Evolutionary conservation across 1,140 invertebrate genomes (phyloP).

Genomic region (Procambarus virginalis): DNA sequence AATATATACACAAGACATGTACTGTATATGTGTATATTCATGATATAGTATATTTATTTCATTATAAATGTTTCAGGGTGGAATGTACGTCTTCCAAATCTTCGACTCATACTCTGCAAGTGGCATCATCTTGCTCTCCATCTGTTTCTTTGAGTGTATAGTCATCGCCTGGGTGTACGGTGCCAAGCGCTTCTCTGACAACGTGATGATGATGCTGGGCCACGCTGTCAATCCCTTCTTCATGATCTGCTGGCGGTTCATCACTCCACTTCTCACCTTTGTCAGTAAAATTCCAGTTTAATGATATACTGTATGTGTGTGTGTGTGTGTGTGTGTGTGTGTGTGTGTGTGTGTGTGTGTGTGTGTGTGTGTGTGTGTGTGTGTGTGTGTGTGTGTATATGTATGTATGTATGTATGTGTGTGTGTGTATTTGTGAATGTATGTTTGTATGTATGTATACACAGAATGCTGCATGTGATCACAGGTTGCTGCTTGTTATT

Average conservation of each 20-base stretch:
- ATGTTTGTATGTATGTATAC: too few species aligned
- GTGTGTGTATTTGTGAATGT: too few species aligned
- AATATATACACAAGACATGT: too few species aligned
- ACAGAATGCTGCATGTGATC: neutral
- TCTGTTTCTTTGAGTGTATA: constrained; percentile 76
- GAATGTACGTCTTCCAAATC: constrained; percentile 79
- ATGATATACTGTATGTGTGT: too few species aligned
- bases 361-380: too few species aligned
- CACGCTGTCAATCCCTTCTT: constrained; percentile 74
- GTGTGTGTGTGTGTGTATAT: too few species aligned
- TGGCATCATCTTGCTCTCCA: constrained; percentile 77
- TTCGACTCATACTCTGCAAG: constrained; percentile 80
- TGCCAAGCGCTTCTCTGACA: constrained; percentile 73
- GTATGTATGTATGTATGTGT: too few species aligned
- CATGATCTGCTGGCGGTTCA: constrained; percentile 75
- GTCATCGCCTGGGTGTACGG: constrained; percentile 77
- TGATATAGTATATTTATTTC: too few species aligned
- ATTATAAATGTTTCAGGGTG: constrained; percentile 74
- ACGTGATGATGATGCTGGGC: constrained; percentile 77
- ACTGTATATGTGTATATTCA: too few species aligned
- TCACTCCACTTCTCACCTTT: constrained; percentile 75
- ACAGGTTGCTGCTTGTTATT: neutral
- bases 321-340: too few species aligned
- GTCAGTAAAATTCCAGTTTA: constrained; percentile 72
- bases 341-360: too few species aligned